Percentiles rank a stretch among this genome's conserved stretches.
Conservation (phyloP, 1,140 invertebrate genomes). For the Cotesia chilonis region DNA sequence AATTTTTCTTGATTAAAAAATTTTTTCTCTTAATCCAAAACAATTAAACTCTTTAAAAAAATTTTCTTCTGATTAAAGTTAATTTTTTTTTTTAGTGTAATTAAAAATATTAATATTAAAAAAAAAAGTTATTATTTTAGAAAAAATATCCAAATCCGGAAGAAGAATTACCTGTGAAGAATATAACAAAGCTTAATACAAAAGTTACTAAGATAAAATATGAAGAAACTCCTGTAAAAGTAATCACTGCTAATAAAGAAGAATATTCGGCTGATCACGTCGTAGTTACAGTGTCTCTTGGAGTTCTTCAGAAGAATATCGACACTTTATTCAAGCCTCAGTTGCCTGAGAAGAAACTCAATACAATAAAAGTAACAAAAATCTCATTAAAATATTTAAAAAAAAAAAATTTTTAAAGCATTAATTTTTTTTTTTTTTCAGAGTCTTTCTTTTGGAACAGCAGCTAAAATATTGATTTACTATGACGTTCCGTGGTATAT, state of each 20-base stretch:
- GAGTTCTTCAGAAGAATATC: conserved; percentile 73
- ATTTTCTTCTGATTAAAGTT: background rate
- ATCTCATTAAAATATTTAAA: background rate
- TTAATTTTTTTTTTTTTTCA: conserved; percentile 46
- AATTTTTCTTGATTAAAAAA: too few species aligned
- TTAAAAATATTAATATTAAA: background rate
- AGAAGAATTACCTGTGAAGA: conserved; percentile 46
- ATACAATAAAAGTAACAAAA: conserved; percentile 66
- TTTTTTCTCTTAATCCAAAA: too few species aligned
- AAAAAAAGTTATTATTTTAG: conserved; percentile 38
- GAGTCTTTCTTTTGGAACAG: conserved; percentile 68
- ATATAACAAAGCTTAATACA: conserved; percentile 54
- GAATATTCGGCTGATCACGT: conserved; percentile 71
- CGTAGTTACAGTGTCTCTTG: conserved; percentile 74
- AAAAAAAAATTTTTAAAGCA: background rate
- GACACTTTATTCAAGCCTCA: conserved; percentile 69
- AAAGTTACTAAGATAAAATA: conserved; percentile 57
- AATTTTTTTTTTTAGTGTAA: conserved; percentile 20
- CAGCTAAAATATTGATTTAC: conserved; percentile 75
- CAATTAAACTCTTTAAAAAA: too few species aligned
- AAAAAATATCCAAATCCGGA: conserved; percentile 49
- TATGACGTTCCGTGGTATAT: conserved; percentile 72
- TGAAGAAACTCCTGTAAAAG: conserved; percentile 29
- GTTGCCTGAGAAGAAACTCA: conserved; percentile 70
- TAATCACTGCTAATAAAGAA: conserved; percentile 65